Percentiles rank a stretch among this genome's conserved stretches.
phyloP scores from a whole-genome alignment of 2,113 vertebrate species.

The Meles meles region DNA sequence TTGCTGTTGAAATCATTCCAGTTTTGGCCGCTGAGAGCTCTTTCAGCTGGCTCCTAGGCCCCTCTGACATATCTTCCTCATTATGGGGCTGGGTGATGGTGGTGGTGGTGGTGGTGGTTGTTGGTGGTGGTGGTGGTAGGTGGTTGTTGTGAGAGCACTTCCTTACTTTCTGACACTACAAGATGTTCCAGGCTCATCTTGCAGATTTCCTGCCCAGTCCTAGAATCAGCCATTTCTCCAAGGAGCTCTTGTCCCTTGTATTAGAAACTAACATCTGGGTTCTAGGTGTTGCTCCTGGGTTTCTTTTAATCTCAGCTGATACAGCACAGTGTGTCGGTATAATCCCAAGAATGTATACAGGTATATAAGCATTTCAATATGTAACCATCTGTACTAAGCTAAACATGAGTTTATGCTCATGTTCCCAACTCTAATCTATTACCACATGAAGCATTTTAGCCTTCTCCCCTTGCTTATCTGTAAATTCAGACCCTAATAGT shows the following conservation, averaged over 20 bases:
- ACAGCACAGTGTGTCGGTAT: neutral
- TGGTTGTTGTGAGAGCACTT: neutral
- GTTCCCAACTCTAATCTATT: neutral
- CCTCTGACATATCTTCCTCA: neutral
- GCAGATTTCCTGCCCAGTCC: neutral
- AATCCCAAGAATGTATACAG: neutral
- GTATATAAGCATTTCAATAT: neutral
- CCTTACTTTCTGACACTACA: neutral
- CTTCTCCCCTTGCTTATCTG: neutral
- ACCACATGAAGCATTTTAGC: neutral
- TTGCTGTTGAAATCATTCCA: neutral
- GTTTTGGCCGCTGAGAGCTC: neutral
- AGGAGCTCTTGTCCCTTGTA: neutral
- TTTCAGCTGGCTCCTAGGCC: neutral
- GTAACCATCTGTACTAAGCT: neutral
- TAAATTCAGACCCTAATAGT: neutral
- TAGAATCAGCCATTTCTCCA: conserved; percentile 1
- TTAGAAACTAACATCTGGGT: neutral
- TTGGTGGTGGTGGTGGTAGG: neutral
- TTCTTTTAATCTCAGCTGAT: neutral
- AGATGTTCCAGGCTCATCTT: neutral
- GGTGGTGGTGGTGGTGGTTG: neutral
- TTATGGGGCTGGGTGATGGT: neutral
- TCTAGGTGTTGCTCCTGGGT: neutral
- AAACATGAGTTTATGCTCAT: neutral